phyloP scores from a whole-genome alignment of 1,140 invertebrate genomes.

The Bombus soroeensis region DNA sequence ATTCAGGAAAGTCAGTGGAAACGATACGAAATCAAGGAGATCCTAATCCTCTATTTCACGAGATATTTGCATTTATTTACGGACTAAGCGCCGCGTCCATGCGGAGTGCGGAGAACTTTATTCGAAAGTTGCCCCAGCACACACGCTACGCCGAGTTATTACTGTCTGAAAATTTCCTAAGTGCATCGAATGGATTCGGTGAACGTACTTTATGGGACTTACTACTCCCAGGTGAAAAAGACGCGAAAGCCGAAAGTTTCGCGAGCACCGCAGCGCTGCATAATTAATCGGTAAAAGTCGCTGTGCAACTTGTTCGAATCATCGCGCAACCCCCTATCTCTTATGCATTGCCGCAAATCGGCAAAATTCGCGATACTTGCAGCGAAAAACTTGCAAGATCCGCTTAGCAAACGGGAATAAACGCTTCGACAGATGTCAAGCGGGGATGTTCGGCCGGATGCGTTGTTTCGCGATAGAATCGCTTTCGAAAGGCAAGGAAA shows the following conservation, averaged over 20 bases:
- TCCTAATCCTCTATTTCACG: constrained; percentile 18
- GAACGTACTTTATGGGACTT: constrained; percentile 35
- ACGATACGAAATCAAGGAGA: background rate
- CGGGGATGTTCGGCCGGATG: too few species aligned
- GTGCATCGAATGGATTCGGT: constrained; percentile 40
- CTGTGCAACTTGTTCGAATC: background rate
- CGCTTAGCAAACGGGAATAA: background rate
- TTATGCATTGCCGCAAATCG: too few species aligned
- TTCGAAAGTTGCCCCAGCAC: background rate
- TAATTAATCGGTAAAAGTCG: constrained; percentile 37
- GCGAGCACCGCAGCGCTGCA: constrained; percentile 26
- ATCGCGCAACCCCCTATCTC: background rate
- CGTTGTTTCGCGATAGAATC: background rate
- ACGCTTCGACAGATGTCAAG: background rate
- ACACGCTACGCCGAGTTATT: constrained; percentile 12
- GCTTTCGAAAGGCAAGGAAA: background rate
- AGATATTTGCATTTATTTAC: constrained; percentile 38
- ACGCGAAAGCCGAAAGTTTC: constrained; percentile 11
- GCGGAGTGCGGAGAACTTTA: constrained; percentile 7
- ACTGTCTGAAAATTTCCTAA: constrained; percentile 37
- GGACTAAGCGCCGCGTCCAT: too few species aligned
- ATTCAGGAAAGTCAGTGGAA: background rate
- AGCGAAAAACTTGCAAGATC: background rate
- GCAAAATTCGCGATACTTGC: background rate
- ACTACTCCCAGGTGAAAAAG: constrained; percentile 11